phyloP scores from a whole-genome alignment of 2,113 vertebrate species.

The Sylvia atricapilla region DNA sequence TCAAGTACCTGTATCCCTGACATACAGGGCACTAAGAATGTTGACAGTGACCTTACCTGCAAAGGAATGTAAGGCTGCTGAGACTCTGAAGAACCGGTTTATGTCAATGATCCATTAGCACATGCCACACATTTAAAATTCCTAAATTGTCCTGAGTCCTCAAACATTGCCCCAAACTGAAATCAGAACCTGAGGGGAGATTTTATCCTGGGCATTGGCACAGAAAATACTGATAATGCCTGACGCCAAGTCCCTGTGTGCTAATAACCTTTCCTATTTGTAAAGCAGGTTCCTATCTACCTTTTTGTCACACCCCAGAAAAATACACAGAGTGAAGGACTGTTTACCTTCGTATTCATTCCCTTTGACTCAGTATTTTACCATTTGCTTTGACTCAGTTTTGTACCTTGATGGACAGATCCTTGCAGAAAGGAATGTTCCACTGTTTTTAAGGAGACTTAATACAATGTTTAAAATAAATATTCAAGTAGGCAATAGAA shows the following conservation, averaged over 20 bases:
- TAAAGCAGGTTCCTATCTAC: slow-evolving; percentile 16
- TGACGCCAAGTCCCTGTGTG: not conserved
- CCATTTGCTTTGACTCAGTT: not conserved
- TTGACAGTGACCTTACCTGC: slow-evolving; percentile 43
- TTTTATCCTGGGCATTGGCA: not conserved
- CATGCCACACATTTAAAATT: slow-evolving; percentile 31
- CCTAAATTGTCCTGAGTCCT: not conserved
- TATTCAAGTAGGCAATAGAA: not conserved
- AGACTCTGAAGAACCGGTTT: slow-evolving; percentile 13
- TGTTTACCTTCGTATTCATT: not conserved
- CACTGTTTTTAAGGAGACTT: not conserved
- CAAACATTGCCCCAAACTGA: not conserved
- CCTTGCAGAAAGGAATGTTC: not conserved
- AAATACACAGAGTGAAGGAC: slow-evolving; percentile 31
- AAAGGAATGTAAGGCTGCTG: slow-evolving; percentile 22
- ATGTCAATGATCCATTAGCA: slow-evolving; percentile 35
- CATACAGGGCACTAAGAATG: not conserved
- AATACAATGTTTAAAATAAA: not conserved
- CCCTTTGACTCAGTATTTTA: slow-evolving; percentile 7
- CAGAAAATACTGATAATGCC: slow-evolving; percentile 26
- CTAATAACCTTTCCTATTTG: slow-evolving; percentile 33
- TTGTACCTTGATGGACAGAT: not conserved
- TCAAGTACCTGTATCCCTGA: slow-evolving; percentile 3
- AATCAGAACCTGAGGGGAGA: slow-evolving; percentile 8
- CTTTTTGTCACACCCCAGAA: slow-evolving; percentile 10